Conservation (phyloP, 2,113 vertebrate species). For the Ursus arctos region DNA sequence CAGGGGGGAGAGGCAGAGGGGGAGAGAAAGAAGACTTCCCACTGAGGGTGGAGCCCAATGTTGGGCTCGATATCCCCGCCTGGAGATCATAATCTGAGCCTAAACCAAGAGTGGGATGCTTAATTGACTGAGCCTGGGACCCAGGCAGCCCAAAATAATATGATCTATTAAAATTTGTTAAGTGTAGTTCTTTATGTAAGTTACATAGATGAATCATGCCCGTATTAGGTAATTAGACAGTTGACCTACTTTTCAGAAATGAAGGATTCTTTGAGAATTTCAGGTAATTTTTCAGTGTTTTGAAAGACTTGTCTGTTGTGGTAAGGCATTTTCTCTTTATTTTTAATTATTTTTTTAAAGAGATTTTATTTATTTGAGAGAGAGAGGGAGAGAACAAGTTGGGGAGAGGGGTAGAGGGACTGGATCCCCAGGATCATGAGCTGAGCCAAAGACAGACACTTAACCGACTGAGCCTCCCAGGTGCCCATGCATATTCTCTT, state of each 20-base stretch:
- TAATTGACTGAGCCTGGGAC: neutral
- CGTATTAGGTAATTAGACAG: conserved; percentile 23
- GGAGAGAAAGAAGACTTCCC: neutral
- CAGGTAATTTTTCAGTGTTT: neutral
- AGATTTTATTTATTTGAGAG: too few species aligned
- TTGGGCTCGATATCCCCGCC: neutral
- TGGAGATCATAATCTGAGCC: neutral
- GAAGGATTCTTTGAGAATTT: conserved; percentile 34
- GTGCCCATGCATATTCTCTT: neutral
- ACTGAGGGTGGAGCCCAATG: neutral
- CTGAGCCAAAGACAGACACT: too few species aligned
- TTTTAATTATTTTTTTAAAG: too few species aligned
- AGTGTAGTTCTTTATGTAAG: conserved; percentile 27
- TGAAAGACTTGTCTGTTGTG: neutral
- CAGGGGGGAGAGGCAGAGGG: neutral
- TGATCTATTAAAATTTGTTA: conserved; percentile 56
- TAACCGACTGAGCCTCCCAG: too few species aligned
- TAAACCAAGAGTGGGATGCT: neutral
- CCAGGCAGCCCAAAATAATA: neutral
- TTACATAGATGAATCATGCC: conserved; percentile 3
- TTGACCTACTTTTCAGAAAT: conserved; percentile 25
- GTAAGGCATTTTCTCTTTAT: neutral
- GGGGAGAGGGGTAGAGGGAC: too few species aligned
- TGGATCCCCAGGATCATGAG: too few species aligned
- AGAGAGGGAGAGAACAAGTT: too few species aligned